A percentile compares a stretch with the other conserved stretches of the same genome.
Evolutionary conservation across 2,888 invertebrate species (phyloP).

Genomic region (Bruchidius siliquastri): DNA sequence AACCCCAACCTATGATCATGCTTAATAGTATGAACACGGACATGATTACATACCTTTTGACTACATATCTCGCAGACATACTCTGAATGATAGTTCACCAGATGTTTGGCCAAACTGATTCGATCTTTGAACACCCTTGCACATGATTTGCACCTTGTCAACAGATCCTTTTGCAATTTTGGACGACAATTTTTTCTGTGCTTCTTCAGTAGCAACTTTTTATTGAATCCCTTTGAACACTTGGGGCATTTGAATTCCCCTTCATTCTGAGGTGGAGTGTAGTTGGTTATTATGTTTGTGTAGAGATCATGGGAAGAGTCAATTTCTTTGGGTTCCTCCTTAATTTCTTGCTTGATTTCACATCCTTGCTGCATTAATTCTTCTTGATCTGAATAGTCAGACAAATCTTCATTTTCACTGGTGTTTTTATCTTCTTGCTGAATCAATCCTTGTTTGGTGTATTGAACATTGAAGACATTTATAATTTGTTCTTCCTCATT

Average conservation of each 20-base stretch:
- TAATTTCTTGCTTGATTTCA: slow-evolving; percentile 15
- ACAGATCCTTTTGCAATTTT: slow-evolving; percentile 50
- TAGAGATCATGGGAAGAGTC: slow-evolving; percentile 44
- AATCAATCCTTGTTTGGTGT: slow-evolving; percentile 41
- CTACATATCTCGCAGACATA: slow-evolving; percentile 53
- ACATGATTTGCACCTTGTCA: slow-evolving; percentile 55
- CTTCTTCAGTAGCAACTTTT: slow-evolving; percentile 53
- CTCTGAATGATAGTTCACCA: slow-evolving; percentile 53
- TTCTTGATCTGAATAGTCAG: slow-evolving; percentile 20
- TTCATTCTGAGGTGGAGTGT: slow-evolving; percentile 46
- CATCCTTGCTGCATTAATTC: slow-evolving; percentile 10
- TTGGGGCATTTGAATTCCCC: slow-evolving; percentile 53
- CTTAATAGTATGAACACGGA: too few species aligned
- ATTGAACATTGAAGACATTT: slow-evolving; percentile 35
- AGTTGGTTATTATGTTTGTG: slow-evolving; percentile 47
- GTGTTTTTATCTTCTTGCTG: slow-evolving; percentile 33
- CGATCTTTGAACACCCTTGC: slow-evolving; percentile 55
- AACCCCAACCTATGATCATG: too few species aligned
- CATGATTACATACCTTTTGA: slow-evolving; percentile 46
- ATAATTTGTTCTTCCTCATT: not conserved
- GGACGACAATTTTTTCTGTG: slow-evolving; percentile 55
- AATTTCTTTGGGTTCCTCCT: slow-evolving; percentile 41
- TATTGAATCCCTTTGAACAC: slow-evolving; percentile 55
- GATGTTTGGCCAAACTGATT: slow-evolving; percentile 52
- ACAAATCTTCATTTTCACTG: slow-evolving; percentile 22